Evolutionary conservation across 2,888 invertebrate species (phyloP).

Genomic region (Theretra japonica): DNA sequence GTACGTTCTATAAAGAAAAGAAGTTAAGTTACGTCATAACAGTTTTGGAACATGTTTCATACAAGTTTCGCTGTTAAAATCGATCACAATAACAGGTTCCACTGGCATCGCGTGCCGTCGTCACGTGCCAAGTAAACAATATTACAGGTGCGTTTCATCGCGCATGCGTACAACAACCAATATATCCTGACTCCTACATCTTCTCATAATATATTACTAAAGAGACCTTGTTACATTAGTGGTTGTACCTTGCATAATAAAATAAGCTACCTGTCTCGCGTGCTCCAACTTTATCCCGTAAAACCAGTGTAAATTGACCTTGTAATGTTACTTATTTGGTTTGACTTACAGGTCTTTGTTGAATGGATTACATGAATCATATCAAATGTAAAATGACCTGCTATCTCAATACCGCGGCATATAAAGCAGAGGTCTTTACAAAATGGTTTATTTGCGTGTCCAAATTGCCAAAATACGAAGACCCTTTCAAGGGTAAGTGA

Average conservation of each 20-base stretch:
- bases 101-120: slow-evolving; percentile 41
- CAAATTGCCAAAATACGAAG: background rate
- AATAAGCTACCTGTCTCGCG: background rate
- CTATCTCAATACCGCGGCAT: background rate
- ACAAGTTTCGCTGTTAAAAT: too few species aligned
- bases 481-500: background rate
- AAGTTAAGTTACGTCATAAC: too few species aligned
- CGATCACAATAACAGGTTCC: slow-evolving; percentile 11
- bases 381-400: background rate
- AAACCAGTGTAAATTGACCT: background rate
- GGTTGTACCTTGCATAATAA: background rate
- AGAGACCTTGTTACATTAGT: background rate
- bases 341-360: background rate
- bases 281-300: background rate
- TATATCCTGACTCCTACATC: background rate
- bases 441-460: background rate
- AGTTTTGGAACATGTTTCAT: background rate
- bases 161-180: slow-evolving; percentile 6
- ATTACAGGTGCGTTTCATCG: slow-evolving; percentile 9
- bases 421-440: background rate
- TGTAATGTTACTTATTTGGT: background rate
- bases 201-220: background rate
- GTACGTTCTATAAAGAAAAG: background rate
- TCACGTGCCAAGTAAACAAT: slow-evolving; percentile 56
- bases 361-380: background rate